Base-by-base conservation (phyloP, 2,797 vertebrate genomes). In the Poeciliopsis gracilis region DNA sequence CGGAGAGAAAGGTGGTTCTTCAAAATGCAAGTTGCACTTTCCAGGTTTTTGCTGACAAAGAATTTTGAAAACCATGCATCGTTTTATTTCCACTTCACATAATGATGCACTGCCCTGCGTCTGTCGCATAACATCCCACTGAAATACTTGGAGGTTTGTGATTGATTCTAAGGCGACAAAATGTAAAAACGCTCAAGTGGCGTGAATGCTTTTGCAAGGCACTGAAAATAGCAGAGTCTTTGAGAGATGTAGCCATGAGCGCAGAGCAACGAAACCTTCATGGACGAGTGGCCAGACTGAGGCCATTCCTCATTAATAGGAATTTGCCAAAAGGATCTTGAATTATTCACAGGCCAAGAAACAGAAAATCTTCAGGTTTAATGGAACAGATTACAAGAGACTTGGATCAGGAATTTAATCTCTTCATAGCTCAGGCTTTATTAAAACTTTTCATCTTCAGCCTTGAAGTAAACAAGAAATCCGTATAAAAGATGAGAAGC, bases 231-330 rank as follows among this genome's bases (percentile, higher is more conserved):
- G 25, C 10, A n/a, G 73, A 55, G 43, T 67, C 16, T 55, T 74
- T 12, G n/a, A 55, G 20, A 78, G 7, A 30, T 20, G 11, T 23
- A 41, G 38, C 43, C 55, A n/a, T 75, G 25, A 46, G 51, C 33
- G 15, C 41, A 71, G 51, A 74, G 51, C 66, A 61, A 43, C 66
- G 25, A 49, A 67, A 45, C 5, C 46, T 66, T 66, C 25, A 57
- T 38, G 72, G 78, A 57, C n/a, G 20, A 66, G 45, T 43, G 55
- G 16, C 57, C 46, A 43, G n/a, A 66, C 55, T 12, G 28, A 45
- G 67, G 46, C 69, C 69, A 36, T 77, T 73, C 55, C 57, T 81
- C 57, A 81, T 81, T 76, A 72, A 47, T 30, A 72, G n/a, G 36
- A 76, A 51, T 72, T 72, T 63, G 55, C 74, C 67, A 23, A 72